phyloP scores from a whole-genome alignment of 2,888 invertebrate species.

The Troilus luridus region DNA sequence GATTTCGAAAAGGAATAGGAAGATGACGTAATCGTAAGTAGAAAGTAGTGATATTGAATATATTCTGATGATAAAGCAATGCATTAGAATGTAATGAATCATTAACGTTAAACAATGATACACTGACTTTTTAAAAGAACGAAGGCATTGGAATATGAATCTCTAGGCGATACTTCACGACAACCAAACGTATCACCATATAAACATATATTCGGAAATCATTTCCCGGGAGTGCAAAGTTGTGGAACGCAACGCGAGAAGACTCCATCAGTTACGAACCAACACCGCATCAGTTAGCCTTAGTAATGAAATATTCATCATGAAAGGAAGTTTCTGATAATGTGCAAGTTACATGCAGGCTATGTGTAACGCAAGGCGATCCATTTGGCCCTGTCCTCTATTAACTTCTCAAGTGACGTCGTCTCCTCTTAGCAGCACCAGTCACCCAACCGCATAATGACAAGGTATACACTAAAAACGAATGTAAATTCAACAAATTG shows the following conservation, averaged over 20 bases:
- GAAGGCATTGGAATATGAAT: neutral
- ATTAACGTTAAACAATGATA: too few relatives aligned
- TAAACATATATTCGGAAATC: neutral
- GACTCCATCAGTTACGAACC: conserved; percentile 36
- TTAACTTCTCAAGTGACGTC: conserved; percentile 39
- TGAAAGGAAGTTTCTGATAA: conserved; percentile 37
- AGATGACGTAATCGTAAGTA: too few relatives aligned
- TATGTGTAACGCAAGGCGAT: conserved; percentile 39
- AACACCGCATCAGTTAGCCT: conserved; percentile 14
- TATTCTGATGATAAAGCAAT: too few relatives aligned
- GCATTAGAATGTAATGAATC: too few relatives aligned
- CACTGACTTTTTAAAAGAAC: too few relatives aligned
- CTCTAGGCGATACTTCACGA: neutral
- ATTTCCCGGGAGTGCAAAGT: neutral
- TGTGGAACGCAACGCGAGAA: conserved; percentile 21
- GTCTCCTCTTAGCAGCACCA: neutral
- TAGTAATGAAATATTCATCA: conserved; percentile 35
- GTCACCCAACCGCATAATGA: conserved; percentile 7
- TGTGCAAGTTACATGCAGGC: conserved; percentile 35
- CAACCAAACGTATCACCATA: neutral
- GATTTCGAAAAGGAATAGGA: too few relatives aligned
- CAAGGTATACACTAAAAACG: neutral
- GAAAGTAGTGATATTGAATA: too few relatives aligned
- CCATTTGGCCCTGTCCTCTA: conserved; percentile 9
- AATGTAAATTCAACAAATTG: too few relatives aligned